A percentile compares a stretch with the other conserved stretches of the same genome.
These are phyloP conservation scores for Spilogale gracilis DNA, from an alignment of 2,113 vertebrate species.

Conservation along the genomic window DNA sequence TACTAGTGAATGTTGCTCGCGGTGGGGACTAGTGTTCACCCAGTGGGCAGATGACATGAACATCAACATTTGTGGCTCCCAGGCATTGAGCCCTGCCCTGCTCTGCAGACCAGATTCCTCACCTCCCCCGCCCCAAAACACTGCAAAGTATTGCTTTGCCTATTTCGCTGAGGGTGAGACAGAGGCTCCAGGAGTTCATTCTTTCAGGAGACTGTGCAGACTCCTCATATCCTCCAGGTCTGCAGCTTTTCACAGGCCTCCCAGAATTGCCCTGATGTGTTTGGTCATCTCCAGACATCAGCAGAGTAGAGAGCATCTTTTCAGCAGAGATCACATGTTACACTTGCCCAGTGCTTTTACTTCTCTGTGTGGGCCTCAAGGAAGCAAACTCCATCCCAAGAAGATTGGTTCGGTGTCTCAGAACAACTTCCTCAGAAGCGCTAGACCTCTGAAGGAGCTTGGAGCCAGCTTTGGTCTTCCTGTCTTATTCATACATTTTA, in stretches of 20 bases:
- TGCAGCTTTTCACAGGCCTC: background rate
- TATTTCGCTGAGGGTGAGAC: background rate
- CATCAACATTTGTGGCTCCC: rapidly evolving
- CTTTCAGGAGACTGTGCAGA: background rate
- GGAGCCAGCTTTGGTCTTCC: background rate
- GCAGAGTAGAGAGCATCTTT: rapidly evolving
- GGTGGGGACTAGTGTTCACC: too few relatives aligned
- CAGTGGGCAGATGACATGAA: background rate
- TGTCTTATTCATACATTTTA: background rate
- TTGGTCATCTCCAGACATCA: rapidly evolving
- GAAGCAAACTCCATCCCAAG: background rate
- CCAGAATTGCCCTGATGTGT: background rate
- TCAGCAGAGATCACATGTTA: background rate
- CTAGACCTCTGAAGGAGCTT: background rate
- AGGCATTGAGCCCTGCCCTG: background rate
- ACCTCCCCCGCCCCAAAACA: rapidly evolving
- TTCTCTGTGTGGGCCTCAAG: background rate
- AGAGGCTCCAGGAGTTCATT: background rate
- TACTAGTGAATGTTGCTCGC: background rate
- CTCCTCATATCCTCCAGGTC: background rate
- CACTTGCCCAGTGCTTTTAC: background rate
- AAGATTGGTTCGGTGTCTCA: background rate
- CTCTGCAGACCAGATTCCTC: background rate
- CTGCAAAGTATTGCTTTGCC: background rate
- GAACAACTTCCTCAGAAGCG: background rate